Conservation (phyloP, 2,113 vertebrate genomes). For the Dascyllus trimaculatus region DNA sequence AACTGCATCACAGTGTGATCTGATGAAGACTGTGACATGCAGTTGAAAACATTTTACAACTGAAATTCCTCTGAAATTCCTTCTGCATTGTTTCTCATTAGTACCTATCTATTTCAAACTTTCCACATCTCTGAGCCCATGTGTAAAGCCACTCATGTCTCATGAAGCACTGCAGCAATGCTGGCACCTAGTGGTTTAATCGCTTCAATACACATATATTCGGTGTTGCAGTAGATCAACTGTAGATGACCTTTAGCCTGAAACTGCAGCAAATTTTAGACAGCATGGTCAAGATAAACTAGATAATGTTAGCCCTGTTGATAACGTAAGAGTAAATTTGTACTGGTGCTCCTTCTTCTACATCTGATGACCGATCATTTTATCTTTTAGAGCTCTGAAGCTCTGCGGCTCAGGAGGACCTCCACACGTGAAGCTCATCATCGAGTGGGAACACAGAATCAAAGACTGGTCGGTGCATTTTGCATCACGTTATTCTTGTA, state of each 20-base stretch:
- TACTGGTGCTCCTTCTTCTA: neutral
- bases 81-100: too few relatives aligned
- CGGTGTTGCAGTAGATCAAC: too few relatives aligned
- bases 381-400: constrained; percentile 87
- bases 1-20: too few relatives aligned
- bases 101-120: too few relatives aligned
- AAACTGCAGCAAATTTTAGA: too few relatives aligned
- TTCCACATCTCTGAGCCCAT: too few relatives aligned
- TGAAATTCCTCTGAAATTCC: too few relatives aligned
- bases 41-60: too few relatives aligned
- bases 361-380: neutral
- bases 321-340: too few relatives aligned
- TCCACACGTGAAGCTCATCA: constrained; percentile 90
- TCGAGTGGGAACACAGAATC: constrained; percentile 90
- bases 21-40: too few relatives aligned
- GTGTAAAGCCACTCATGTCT: too few relatives aligned
- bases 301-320: neutral
- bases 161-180: neutral
- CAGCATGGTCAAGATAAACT: too few relatives aligned
- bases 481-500: neutral
- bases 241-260: neutral
- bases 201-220: neutral
- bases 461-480: constrained; percentile 90
- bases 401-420: constrained; percentile 89
- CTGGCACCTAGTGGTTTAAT: constrained; percentile 66